These are phyloP conservation scores for Dynastes hyllus DNA, from an alignment of 2,888 invertebrate genomes.

Conservation along the genomic window DNA sequence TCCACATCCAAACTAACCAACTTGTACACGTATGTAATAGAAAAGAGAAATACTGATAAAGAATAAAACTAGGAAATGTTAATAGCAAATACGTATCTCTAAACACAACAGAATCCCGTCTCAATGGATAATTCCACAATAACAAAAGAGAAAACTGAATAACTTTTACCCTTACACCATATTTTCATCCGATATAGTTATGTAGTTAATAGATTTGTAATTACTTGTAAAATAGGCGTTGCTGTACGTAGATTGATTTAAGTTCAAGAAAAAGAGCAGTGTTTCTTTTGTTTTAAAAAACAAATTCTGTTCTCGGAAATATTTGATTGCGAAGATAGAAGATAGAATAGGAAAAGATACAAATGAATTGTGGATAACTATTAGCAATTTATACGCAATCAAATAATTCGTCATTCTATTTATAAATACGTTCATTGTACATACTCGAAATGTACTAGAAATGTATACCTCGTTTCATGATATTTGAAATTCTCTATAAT, in stretches of 20 bases:
- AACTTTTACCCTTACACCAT: slow-evolving; percentile 14
- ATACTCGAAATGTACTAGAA: slow-evolving; percentile 1
- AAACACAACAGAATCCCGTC: background rate
- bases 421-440: background rate
- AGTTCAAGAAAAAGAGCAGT: background rate
- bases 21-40: background rate
- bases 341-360: no score
- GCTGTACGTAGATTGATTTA: slow-evolving; percentile 11
- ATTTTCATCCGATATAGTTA: slow-evolving; percentile 36
- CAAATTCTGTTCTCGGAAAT: background rate
- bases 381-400: background rate
- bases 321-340: background rate
- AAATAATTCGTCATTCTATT: background rate
- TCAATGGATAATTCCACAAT: slow-evolving; percentile 20
- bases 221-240: slow-evolving; percentile 26
- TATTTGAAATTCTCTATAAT: background rate
- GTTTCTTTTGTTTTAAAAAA: background rate
- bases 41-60: background rate
- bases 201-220: slow-evolving; percentile 30
- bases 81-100: background rate
- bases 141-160: background rate
- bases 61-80: background rate
- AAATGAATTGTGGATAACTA: no score
- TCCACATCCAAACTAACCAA: slow-evolving; percentile 1
- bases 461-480: slow-evolving; percentile 8